These are phyloP conservation scores for Autographa pulchrina DNA, from an alignment of 2,888 invertebrate genomes.

Conservation along the genomic window DNA sequence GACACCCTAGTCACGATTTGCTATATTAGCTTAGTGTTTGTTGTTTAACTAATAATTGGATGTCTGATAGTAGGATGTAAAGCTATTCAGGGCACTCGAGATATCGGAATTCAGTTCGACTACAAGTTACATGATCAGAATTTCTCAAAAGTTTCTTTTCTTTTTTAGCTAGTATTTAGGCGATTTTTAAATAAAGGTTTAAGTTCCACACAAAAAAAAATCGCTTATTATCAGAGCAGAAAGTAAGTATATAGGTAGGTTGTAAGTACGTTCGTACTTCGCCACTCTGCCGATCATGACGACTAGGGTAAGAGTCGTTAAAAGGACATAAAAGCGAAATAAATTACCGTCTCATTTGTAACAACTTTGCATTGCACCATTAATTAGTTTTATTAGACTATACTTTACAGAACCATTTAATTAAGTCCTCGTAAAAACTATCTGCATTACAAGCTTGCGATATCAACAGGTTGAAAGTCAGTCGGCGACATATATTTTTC, in stretches of 20 bases:
- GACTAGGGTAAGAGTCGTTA: not conserved
- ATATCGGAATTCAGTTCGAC: not conserved
- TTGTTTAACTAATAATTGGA: constrained; percentile 54
- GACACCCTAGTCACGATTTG: constrained; percentile 66
- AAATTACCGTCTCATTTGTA: not conserved
- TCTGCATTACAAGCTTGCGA: not conserved
- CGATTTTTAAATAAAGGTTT: no score
- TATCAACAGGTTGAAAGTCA: constrained; percentile 55
- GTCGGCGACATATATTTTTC: constrained; percentile 42
- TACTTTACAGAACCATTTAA: constrained; percentile 1
- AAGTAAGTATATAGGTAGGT: no score
- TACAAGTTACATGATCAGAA: not conserved
- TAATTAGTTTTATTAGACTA: constrained; percentile 1
- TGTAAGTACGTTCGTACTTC: no score
- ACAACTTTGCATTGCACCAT: constrained; percentile 2
- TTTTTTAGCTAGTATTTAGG: no score
- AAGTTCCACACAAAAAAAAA: no score
- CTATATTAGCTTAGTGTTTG: constrained; percentile 63
- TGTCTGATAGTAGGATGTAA: constrained; percentile 25
- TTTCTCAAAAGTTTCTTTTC: not conserved
- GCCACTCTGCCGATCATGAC: no score
- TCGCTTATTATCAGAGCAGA: no score
- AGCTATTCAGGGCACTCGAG: constrained; percentile 12
- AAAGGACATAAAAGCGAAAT: not conserved
- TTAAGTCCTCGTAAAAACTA: not conserved